Evolutionary conservation across 2,113 vertebrate species (phyloP), one percentile per base, ranked within the genome.

Genomic region (Osmerus eperlanus): DNA sequence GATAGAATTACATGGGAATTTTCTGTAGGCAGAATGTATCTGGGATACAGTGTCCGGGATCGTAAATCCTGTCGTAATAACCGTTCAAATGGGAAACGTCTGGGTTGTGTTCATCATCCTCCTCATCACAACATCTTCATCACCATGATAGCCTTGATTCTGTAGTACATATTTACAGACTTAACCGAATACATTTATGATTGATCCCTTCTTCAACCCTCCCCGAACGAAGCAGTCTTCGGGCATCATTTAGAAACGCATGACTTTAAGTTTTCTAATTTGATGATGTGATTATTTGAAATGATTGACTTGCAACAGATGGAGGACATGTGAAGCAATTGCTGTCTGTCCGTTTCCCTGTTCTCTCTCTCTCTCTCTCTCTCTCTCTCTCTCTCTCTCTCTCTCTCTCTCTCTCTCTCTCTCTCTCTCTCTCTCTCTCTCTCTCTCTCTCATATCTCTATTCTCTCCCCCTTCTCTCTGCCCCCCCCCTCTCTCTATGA

Each of bases 241-340:
- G 6, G 32, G 29, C 13, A 36, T 18, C 15, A 68, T 60, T 19
- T 65, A 65, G 3, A 29, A 63, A 51, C 71, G 62, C 58, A 29
- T 36, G 59, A 29, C 29, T 65, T 5, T 3, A 19, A 18, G 62
- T 41, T 41, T 71, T 74, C 67, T 74, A 29, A 6, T 68, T 78
- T 2, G 36, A 55, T 67, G 65, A 36, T 78, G 78, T 78, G 64
- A 60, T 77, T 63, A 67, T 51, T 51, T 4, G 51, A 28, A 32
- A 47, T 65, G 19, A 69, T 9, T n/a, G 58, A 72, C 3, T 58
- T 41, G 56, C 68, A 23, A n/a, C 19, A 63, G 63, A 59, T 70
- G 62, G 36, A 65, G 76, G 59, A 79, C 78, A 70, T 32, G 58
- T 84, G 75, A 76, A 64, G 65, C 52, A 68, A 70, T 68, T 67